Percentiles rank a stretch among this genome's conserved stretches.
Evolutionary conservation across 1,140 invertebrate species (phyloP).

Genomic region (Drosophila melanogaster): DNA sequence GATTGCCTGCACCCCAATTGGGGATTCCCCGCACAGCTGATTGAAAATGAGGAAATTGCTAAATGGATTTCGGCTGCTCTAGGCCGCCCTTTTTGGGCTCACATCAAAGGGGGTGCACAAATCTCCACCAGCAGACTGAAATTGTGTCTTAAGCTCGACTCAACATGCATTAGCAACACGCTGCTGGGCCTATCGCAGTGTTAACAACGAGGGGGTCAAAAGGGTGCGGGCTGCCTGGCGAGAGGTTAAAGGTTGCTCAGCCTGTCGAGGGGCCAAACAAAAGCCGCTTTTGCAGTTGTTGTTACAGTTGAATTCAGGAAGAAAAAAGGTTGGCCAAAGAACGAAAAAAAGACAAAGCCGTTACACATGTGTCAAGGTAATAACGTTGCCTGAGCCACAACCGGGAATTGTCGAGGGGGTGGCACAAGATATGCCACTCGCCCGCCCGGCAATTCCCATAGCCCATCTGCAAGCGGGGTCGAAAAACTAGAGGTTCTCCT

Average conservation of each 20-base stretch:
- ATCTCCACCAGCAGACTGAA: constrained; percentile 62
- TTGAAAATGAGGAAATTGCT: constrained; percentile 58
- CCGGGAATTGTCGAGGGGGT: constrained; percentile 19
- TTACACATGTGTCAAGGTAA: constrained; percentile 82
- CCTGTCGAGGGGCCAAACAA: constrained; percentile 26
- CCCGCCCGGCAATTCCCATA: constrained; percentile 15
- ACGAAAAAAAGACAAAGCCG: constrained; percentile 67
- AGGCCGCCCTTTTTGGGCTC: constrained; percentile 25
- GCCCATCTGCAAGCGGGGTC: neutral
- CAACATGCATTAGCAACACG: constrained; percentile 79
- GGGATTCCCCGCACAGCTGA: constrained; percentile 35
- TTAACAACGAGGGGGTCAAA: constrained; percentile 11
- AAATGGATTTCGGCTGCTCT: constrained; percentile 59
- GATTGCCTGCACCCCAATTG: neutral
- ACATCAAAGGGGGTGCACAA: constrained; percentile 63
- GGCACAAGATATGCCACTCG: constrained; percentile 4
- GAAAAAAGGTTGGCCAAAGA: constrained; percentile 22
- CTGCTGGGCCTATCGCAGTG: constrained; percentile 22
- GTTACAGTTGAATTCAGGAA: constrained; percentile 55
- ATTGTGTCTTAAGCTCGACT: constrained; percentile 80
- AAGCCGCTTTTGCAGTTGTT: constrained; percentile 66
- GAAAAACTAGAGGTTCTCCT: neutral
- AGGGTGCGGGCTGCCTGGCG: neutral
- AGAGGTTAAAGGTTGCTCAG: constrained; percentile 19
- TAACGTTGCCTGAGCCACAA: constrained; percentile 54